Evolutionary conservation across 1,140 invertebrate genomes (phyloP).

Genomic region (Plutomurus gul): DNA sequence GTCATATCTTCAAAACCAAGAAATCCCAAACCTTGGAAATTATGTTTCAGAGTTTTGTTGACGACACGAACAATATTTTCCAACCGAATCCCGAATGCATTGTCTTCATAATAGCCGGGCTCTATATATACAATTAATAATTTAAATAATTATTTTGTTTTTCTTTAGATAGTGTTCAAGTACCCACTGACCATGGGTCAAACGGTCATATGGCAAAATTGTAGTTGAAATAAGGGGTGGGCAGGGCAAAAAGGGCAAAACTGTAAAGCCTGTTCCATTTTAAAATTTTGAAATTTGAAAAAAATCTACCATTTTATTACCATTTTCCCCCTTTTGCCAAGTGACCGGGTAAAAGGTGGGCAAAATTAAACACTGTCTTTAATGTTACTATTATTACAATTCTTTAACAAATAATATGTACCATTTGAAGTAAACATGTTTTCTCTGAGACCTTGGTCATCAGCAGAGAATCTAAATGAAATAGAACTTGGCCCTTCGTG

Average conservation of each 20-base stretch:
- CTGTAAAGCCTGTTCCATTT: no score
- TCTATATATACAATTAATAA: slow-evolving; percentile 60
- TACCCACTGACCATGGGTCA: no score
- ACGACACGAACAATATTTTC: slow-evolving; percentile 88
- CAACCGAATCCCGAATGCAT: slow-evolving; percentile 83
- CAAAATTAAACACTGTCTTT: no score
- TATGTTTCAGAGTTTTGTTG: slow-evolving; percentile 66
- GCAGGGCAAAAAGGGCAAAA: no score
- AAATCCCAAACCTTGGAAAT: slow-evolving; percentile 57
- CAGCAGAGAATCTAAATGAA: slow-evolving; percentile 70
- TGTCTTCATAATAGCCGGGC: slow-evolving; percentile 77
- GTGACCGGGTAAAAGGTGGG: no score
- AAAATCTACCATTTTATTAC: no score
- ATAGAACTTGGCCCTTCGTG: slow-evolving; percentile 91
- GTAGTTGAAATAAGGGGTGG: no score
- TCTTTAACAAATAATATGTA: slow-evolving; percentile 57
- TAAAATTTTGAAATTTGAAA: no score
- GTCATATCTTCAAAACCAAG: slow-evolving; percentile 80
- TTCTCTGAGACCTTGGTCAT: slow-evolving; percentile 79
- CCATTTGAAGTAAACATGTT: slow-evolving; percentile 94
- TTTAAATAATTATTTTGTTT: background rate
- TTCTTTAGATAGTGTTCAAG: no score
- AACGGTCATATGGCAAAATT: no score
- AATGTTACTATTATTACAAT: no score
- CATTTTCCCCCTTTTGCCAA: no score